Evolutionary conservation across 2,888 invertebrate species (phyloP).

Genomic region (Erynnis tages): DNA sequence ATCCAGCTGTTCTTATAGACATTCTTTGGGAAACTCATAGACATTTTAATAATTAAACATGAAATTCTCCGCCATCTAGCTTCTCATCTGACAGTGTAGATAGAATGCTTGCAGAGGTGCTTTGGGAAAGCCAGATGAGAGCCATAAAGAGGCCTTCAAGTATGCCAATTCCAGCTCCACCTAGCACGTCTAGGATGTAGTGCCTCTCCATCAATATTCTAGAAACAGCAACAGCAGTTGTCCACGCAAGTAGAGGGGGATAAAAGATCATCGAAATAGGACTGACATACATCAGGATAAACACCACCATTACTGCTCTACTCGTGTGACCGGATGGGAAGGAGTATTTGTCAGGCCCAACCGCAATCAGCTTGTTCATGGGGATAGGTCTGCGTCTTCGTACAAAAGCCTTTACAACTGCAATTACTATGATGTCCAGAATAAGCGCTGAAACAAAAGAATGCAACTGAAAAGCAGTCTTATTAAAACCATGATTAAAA

Average conservation of each 20-base stretch:
- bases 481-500: too few relatives aligned
- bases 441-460: constrained; percentile 85
- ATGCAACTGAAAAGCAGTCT: too few relatives aligned
- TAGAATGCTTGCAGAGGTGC: constrained; percentile 81
- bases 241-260: constrained; percentile 88
- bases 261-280: constrained; percentile 82
- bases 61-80: constrained; percentile 85
- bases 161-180: constrained; percentile 88
- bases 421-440: constrained; percentile 89
- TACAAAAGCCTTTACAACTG: constrained; percentile 88
- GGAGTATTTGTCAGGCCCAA: constrained; percentile 93
- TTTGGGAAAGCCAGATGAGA: constrained; percentile 86
- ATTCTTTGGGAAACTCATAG: constrained; percentile 87
- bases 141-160: constrained; percentile 84
- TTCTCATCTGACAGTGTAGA: constrained; percentile 85
- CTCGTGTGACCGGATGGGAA: constrained; percentile 98
- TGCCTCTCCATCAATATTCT: constrained; percentile 92
- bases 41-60: constrained; percentile 73
- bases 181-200: constrained; percentile 91
- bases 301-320: constrained; percentile 87
- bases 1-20: constrained; percentile 81
- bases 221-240: constrained; percentile 87
- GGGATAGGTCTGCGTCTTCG: constrained; percentile 88
- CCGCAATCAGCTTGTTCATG: constrained; percentile 85
- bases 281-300: constrained; percentile 85